A percentile compares a stretch with the other conserved stretches of the same genome.
Evolutionary conservation across 1,140 invertebrate genomes (phyloP).

Genomic region (Pachypeltis micranthus): DNA sequence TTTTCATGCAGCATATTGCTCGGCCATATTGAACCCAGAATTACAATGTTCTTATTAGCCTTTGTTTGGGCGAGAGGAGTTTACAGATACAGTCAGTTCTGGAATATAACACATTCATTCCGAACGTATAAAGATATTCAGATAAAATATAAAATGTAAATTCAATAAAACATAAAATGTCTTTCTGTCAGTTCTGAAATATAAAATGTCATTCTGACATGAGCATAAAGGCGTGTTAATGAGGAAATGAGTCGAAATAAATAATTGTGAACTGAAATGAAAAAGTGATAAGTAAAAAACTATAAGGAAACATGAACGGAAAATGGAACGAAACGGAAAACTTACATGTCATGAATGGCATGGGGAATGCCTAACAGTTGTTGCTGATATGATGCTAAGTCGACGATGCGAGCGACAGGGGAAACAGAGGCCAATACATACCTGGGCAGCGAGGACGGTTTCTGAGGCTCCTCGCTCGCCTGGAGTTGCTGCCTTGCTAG

Average conservation of each 20-base stretch:
- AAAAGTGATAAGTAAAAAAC: not conserved
- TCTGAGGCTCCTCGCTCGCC: constrained; percentile 31
- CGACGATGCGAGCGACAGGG: constrained; percentile 21
- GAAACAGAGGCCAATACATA: constrained; percentile 13
- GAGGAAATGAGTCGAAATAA: not conserved
- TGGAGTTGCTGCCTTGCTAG: too few species aligned
- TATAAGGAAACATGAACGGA: constrained; percentile 12
- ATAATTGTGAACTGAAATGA: not conserved
- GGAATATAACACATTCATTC: too few species aligned
- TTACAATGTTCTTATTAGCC: too few species aligned
- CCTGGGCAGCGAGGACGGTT: constrained; percentile 4
- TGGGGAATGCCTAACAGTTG: constrained; percentile 16
- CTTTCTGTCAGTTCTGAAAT: too few species aligned
- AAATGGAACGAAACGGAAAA: constrained; percentile 10
- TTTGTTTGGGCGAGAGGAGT: too few species aligned
- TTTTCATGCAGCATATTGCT: too few species aligned
- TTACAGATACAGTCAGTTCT: too few species aligned
- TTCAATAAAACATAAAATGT: too few species aligned
- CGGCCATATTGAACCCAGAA: too few species aligned
- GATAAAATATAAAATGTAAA: too few species aligned
- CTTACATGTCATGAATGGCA: constrained; percentile 5
- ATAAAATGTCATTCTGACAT: not conserved
- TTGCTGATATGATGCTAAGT: constrained; percentile 23
- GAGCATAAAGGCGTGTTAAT: not conserved
- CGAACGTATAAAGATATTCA: too few species aligned